Evolutionary conservation across 2,888 invertebrate genomes (phyloP).

Genomic region (Zygothrica quintamaculata): DNA sequence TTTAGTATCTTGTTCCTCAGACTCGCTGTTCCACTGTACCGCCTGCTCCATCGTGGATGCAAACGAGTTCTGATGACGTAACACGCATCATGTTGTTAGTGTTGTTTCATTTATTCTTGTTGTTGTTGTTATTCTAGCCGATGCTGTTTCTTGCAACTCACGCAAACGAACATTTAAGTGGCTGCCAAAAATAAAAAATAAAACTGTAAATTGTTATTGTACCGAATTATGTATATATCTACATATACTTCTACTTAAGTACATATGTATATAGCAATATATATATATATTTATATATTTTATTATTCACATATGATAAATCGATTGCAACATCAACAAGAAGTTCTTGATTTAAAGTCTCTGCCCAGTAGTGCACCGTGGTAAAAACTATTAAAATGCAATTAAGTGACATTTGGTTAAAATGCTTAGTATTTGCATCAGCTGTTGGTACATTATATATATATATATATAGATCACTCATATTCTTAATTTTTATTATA

Average conservation of each 20-base stretch:
- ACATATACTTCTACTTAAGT: not conserved
- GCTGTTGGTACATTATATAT: too few relatives aligned
- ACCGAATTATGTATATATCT: conserved; percentile 7
- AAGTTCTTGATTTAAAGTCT: conserved; percentile 59
- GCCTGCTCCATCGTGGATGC: conserved; percentile 46
- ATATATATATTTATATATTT: too few relatives aligned
- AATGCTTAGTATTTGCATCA: too few relatives aligned
- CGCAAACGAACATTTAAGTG: conserved; percentile 54
- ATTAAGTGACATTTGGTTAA: not conserved
- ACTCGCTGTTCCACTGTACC: conserved; percentile 51
- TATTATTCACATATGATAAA: conserved; percentile 15
- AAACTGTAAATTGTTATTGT: conserved; percentile 40
- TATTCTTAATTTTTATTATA: too few relatives aligned
- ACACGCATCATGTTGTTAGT: conserved; percentile 36
- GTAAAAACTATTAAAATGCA: not conserved
- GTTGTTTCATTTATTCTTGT: too few relatives aligned
- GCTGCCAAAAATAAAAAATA: too few relatives aligned
- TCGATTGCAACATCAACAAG: conserved; percentile 63
- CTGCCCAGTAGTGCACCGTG: conserved; percentile 34
- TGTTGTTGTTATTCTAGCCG: conserved; percentile 27
- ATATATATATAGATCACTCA: too few relatives aligned
- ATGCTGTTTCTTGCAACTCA: conserved; percentile 58
- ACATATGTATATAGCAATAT: not conserved
- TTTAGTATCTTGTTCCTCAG: conserved; percentile 22
- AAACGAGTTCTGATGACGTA: conserved; percentile 77